A percentile compares a stretch with the other conserved stretches of the same genome.
These are phyloP conservation scores for Apamea monoglypha DNA, from an alignment of 2,888 invertebrate species.

Conservation along the genomic window DNA sequence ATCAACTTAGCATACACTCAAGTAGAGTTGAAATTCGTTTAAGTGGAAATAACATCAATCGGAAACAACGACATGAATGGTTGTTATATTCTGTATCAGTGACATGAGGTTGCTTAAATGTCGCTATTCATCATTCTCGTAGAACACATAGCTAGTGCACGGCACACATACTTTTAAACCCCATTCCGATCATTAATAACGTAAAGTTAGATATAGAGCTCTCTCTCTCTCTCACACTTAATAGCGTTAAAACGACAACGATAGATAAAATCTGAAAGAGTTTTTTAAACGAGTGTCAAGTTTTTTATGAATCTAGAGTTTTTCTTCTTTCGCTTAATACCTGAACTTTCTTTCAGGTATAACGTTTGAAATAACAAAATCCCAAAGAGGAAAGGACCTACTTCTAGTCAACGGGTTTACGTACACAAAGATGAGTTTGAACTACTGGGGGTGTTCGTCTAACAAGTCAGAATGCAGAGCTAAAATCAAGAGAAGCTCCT, in stretches of 20 bases:
- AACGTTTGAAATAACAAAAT: slow-evolving; percentile 42
- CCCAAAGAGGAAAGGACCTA: slow-evolving; percentile 63
- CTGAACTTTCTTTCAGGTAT: slow-evolving; percentile 43
- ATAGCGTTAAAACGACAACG: neutral
- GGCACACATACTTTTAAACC: neutral
- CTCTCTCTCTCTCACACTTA: neutral
- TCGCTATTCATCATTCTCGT: neutral
- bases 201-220: neutral
- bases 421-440: slow-evolving; percentile 52
- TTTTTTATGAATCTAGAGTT: neutral
- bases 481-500: slow-evolving; percentile 66
- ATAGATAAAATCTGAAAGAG: neutral
- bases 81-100: neutral
- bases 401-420: slow-evolving; percentile 70
- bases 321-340: neutral
- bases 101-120: too few relatives aligned
- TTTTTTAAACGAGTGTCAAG: neutral
- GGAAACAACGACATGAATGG: too few relatives aligned
- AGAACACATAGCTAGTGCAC: neutral
- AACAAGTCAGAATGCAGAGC: slow-evolving; percentile 65
- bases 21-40: too few relatives aligned
- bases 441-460: slow-evolving; percentile 52
- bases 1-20: too few relatives aligned
- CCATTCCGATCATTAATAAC: neutral
- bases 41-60: too few relatives aligned